These are phyloP conservation scores for Hippasteria phrygiana DNA, from an alignment of 53 echinoderm and acorn worm species.

Conservation along the genomic window DNA sequence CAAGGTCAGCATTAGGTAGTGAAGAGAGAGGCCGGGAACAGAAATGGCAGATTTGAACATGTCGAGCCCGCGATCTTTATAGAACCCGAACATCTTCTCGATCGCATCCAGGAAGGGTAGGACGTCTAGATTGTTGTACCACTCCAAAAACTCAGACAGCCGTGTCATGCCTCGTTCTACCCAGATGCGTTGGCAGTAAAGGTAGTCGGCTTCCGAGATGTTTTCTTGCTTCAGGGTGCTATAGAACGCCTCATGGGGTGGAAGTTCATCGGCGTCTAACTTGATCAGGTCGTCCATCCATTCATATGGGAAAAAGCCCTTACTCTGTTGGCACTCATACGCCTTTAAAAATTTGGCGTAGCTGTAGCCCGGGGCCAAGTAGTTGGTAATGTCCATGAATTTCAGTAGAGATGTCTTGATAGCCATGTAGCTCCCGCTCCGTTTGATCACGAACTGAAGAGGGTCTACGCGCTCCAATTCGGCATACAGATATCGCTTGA, in stretches of 20 bases:
- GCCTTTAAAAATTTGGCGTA: constrained; percentile 58
- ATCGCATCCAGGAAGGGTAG: constrained; percentile 42
- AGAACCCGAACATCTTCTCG: constrained; percentile 41
- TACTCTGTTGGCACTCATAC: constrained; percentile 37
- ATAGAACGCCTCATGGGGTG: constrained; percentile 19
- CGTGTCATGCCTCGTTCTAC: constrained; percentile 6
- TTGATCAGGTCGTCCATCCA: constrained; percentile 60
- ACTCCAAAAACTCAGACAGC: constrained; percentile 46
- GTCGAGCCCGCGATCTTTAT: constrained; percentile 24
- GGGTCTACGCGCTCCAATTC: background rate
- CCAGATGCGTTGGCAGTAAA: constrained; percentile 10
- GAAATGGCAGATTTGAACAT: constrained; percentile 59
- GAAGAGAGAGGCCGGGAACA: constrained; percentile 38
- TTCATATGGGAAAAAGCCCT: constrained; percentile 66
- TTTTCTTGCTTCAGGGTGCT: background rate
- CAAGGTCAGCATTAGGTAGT: constrained; percentile 40
- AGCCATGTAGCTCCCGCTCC: constrained; percentile 21
- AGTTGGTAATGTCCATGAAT: constrained; percentile 70
- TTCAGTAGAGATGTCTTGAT: constrained; percentile 45
- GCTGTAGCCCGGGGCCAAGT: constrained; percentile 52
- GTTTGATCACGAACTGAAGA: constrained; percentile 31
- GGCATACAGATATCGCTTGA: constrained; percentile 34
- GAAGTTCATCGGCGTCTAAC: constrained; percentile 28
- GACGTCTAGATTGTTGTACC: constrained; percentile 68
- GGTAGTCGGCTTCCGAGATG: constrained; percentile 35